Evolutionary conservation across 2,888 invertebrate species (phyloP), one percentile per base, ranked within the genome.

Genomic region (Xestia ashworthii): DNA sequence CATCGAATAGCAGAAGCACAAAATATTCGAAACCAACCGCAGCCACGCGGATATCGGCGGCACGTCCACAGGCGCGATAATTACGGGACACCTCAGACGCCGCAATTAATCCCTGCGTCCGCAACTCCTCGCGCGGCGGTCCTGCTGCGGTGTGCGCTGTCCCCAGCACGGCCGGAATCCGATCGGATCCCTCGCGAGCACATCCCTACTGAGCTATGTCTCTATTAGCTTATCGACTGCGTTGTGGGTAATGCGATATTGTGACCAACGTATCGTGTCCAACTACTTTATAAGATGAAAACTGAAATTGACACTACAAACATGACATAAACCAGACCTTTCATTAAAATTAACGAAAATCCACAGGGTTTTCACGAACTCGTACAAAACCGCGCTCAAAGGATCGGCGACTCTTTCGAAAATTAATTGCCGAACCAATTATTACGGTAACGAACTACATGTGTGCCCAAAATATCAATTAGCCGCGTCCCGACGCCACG

Each of bases 381-480:
- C 68, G 44, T 46, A 55, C 50, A 60, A 67, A 75, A 68, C 44
- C 16, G 32, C 41, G 8, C 32, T 66, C 55, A 81, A 73, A 81
- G 41, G 53, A 62, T 32, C 38, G 41, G 62, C 55, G 22, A 81
- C 69, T 78, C 81, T 81, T 86, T 86, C 60, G 58, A 76, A 88
- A 84, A 88, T 88, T 83, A 88, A 88, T 87, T 84, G 58, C 79
- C 48, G 62, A 82, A 86, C 75, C 87, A 83, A 89, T 88, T 81
- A 80, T 85, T 91, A 89, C 91, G 88, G 85, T 80, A 85, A 84
- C 90, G 89, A 90, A 93, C 92, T 92, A 94, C 93, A 94, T 91
- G 92, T 94, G 94, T 92, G 93, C 90, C 90, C 91, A 90, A 95
- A 95, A 95, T 96, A 96, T 95, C 95, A 96, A 96, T 96, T 96